Percentiles rank a stretch among this genome's conserved stretches.
Conservation (phyloP, 2,888 invertebrate species). For the Pecten maximus region DNA sequence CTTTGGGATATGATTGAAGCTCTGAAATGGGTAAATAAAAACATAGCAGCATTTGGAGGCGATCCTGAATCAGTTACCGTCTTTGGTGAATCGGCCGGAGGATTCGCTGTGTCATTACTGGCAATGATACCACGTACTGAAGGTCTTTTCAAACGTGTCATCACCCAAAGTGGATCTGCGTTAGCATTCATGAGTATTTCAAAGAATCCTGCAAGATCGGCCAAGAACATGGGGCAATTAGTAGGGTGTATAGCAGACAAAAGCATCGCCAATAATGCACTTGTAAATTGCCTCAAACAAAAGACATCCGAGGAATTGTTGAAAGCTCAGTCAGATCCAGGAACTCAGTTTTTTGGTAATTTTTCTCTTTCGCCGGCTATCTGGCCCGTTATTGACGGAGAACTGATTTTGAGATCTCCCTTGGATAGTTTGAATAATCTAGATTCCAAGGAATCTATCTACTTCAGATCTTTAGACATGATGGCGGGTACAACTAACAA, state of each 20-base stretch:
- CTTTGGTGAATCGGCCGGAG: slow-evolving; percentile 60
- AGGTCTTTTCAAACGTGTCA: slow-evolving; percentile 53
- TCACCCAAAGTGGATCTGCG: slow-evolving; percentile 49
- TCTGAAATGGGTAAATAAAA: slow-evolving; percentile 76
- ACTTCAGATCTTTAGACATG: slow-evolving; percentile 47
- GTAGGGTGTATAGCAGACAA: slow-evolving; percentile 6
- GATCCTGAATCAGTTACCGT: slow-evolving; percentile 76
- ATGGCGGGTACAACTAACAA: slow-evolving; percentile 44
- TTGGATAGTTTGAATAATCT: slow-evolving; percentile 31
- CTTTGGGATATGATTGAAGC: slow-evolving; percentile 79
- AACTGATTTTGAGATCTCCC: slow-evolving; percentile 40
- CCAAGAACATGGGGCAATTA: background rate
- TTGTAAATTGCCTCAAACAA: slow-evolving; percentile 31
- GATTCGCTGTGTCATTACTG: slow-evolving; percentile 40
- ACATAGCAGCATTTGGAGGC: slow-evolving; percentile 75
- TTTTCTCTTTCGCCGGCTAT: background rate
- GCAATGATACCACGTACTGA: slow-evolving; percentile 45
- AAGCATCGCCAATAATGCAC: background rate
- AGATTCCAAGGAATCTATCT: background rate
- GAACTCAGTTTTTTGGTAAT: background rate
- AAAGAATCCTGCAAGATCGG: background rate
- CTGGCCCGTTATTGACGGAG: slow-evolving; percentile 49
- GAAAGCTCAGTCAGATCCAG: background rate
- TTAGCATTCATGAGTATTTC: slow-evolving; percentile 6
- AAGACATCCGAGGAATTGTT: background rate